Evolutionary conservation across 1,140 invertebrate species (phyloP).

Genomic region (Heliconius congener): DNA sequence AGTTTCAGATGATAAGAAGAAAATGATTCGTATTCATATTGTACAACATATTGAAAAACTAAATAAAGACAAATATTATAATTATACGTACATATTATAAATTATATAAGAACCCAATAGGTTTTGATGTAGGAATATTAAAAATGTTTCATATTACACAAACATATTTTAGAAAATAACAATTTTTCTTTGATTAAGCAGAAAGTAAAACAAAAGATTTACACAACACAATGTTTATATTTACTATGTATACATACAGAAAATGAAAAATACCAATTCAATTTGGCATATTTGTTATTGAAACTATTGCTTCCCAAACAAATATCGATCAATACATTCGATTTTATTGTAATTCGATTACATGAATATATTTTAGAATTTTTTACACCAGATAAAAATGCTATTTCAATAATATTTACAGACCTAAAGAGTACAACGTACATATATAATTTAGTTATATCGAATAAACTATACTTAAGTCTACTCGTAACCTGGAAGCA

Average conservation of each 20-base stretch:
- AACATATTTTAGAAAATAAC: too few relatives aligned
- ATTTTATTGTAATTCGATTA: background rate
- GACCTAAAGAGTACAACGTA: slow-evolving; percentile 26
- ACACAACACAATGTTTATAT: background rate
- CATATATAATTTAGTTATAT: slow-evolving; percentile 20
- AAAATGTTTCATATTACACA: too few relatives aligned
- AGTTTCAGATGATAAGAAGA: too few relatives aligned
- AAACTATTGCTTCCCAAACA: background rate
- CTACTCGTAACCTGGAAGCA: slow-evolving; percentile 57
- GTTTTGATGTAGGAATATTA: too few relatives aligned
- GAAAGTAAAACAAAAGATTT: background rate
- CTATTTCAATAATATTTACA: slow-evolving; percentile 54
- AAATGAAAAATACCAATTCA: background rate
- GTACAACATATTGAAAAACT: too few relatives aligned
- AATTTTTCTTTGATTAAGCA: too few relatives aligned
- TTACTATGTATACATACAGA: background rate
- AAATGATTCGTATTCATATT: too few relatives aligned
- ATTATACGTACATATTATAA: too few relatives aligned
- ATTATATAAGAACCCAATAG: too few relatives aligned
- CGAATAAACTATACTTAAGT: slow-evolving; percentile 39
- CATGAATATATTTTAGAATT: background rate
- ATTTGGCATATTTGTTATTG: background rate
- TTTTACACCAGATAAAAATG: slow-evolving; percentile 50
- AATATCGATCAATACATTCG: background rate
- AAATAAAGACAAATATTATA: too few relatives aligned